Evolutionary conservation across 2,113 vertebrate species (phyloP).

Genomic region (Paratilapia polleni): DNA sequence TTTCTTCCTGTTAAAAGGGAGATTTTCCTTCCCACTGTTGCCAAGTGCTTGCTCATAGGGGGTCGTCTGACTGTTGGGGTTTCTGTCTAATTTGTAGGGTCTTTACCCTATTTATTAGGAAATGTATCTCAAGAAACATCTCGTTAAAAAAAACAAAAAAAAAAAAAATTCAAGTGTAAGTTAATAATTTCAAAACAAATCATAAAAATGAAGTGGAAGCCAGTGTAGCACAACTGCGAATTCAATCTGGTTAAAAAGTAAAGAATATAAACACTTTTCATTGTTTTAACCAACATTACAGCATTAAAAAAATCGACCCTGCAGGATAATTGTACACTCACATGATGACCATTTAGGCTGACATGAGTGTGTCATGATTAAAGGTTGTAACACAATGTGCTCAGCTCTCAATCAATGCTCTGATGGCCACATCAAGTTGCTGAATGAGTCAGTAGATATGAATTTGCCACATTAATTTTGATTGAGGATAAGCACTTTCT

Average conservation of each 20-base stretch:
- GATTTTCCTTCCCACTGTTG: no score
- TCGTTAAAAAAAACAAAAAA: no score
- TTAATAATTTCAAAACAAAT: neutral
- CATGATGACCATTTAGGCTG: neutral
- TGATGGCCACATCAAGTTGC: neutral
- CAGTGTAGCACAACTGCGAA: neutral
- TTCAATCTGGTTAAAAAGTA: neutral
- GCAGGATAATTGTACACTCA: conserved; percentile 1
- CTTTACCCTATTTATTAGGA: conserved; percentile 1
- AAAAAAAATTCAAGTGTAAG: neutral
- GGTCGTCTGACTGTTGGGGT: no score
- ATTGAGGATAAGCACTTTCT: neutral
- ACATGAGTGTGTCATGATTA: neutral
- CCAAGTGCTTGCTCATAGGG: no score
- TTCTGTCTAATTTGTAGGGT: no score
- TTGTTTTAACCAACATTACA: neutral
- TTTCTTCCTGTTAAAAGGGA: no score
- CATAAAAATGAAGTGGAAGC: neutral
- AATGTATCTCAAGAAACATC: neutral
- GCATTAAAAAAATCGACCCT: neutral
- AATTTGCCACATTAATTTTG: conserved; percentile 9
- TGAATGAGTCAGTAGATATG: conserved; percentile 8
- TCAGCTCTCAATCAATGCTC: conserved; percentile 12
- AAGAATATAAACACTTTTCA: neutral
- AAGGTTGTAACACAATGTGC: conserved; percentile 20